A percentile compares a stretch with the other conserved stretches of the same genome.
These are phyloP conservation scores for Globodera rostochiensis DNA, from an alignment of 1,140 invertebrate species.

Conservation along the genomic window DNA sequence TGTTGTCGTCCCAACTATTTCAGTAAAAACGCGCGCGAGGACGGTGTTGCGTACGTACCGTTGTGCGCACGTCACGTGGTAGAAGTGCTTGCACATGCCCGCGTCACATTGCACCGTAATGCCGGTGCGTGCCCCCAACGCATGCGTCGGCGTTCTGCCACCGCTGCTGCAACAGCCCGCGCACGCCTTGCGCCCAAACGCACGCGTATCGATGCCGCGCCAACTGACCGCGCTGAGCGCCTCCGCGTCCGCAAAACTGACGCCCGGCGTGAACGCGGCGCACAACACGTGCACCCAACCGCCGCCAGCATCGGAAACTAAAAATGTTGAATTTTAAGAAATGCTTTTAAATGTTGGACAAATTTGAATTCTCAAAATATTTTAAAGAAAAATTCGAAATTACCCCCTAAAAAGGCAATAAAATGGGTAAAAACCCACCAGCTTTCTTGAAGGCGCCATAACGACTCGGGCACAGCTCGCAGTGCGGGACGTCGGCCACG, in stretches of 20 bases:
- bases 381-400: no score
- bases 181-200: slow-evolving; percentile 82
- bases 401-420: not conserved
- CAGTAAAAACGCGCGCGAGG: not conserved
- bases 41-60: slow-evolving; percentile 13
- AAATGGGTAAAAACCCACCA: slow-evolving; percentile 73
- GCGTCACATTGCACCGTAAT: slow-evolving; percentile 95
- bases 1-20: no score
- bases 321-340: not conserved
- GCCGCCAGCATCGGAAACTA: slow-evolving; percentile 34
- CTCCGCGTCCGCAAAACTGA: slow-evolving; percentile 92
- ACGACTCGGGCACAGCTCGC: slow-evolving; percentile 69
- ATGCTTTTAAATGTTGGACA: slow-evolving; percentile 26
- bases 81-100: slow-evolving; percentile 93
- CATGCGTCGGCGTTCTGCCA: slow-evolving; percentile 80
- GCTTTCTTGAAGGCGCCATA: slow-evolving; percentile 87
- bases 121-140: slow-evolving; percentile 82
- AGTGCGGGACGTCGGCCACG: slow-evolving; percentile 64
- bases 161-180: slow-evolving; percentile 80
- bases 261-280: slow-evolving; percentile 91
- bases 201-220: slow-evolving; percentile 91
- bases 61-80: slow-evolving; percentile 85
- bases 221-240: slow-evolving; percentile 77
- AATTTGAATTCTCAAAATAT: no score
- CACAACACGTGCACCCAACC: slow-evolving; percentile 96